Conservation (phyloP, 2,797 vertebrate species). For the Lagorchestes hirsutus region DNA sequence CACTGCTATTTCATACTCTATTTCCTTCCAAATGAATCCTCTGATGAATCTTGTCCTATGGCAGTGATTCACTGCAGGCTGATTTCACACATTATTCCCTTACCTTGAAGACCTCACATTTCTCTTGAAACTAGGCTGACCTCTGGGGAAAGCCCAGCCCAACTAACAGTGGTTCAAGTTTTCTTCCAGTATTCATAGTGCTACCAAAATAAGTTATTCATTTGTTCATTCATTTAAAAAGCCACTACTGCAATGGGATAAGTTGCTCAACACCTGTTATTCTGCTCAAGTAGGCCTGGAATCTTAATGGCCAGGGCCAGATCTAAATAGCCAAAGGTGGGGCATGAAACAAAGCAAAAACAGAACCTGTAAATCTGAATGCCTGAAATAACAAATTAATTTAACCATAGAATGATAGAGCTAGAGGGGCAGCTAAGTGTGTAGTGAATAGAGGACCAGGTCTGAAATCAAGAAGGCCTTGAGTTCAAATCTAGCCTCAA, state of each 20-base stretch:
- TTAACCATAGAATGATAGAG: neutral
- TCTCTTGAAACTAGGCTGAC: constrained; percentile 45
- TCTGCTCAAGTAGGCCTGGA: neutral
- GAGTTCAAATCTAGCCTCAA: neutral
- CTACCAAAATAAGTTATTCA: neutral
- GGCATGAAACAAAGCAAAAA: neutral
- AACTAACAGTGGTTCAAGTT: constrained; percentile 13
- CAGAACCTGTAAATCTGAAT: neutral
- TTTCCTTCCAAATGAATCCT: constrained; percentile 78
- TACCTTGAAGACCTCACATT: constrained; percentile 61
- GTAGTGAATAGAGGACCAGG: neutral
- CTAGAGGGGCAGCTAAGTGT: neutral
- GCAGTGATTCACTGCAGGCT: constrained; percentile 49
- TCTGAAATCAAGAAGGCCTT: neutral
- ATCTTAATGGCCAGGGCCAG: neutral
- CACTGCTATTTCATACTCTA: constrained; percentile 73
- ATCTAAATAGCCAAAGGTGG: neutral
- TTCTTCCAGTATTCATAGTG: neutral
- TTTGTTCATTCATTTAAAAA: neutral
- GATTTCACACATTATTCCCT: constrained; percentile 61
- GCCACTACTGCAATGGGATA: neutral
- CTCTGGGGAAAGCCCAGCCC: constrained; percentile 36
- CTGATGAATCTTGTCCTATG: constrained; percentile 71
- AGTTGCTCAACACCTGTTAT: neutral
- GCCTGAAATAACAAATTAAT: neutral